A percentile compares a stretch with the other conserved stretches of the same genome.
Evolutionary conservation across 2,113 vertebrate species (phyloP).

Genomic region (Perca schrenkii): DNA sequence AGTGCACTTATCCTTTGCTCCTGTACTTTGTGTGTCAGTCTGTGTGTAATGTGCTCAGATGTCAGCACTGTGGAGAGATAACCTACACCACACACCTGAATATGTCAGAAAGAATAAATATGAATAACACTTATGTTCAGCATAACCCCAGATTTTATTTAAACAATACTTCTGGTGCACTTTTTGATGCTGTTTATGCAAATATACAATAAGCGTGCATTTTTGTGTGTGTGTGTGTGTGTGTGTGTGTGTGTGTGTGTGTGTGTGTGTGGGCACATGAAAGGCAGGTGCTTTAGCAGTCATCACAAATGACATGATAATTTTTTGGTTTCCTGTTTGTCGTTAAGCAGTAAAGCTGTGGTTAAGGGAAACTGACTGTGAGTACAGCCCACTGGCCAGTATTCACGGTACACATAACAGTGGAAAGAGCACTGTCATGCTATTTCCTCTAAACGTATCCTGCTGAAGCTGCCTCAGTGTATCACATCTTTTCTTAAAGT

Average conservation of each 20-base stretch:
- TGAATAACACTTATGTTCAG: neutral
- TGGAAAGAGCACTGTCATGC: too few species aligned
- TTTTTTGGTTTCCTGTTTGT: slow-evolving; percentile 13
- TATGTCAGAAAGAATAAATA: neutral
- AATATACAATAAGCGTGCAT: neutral
- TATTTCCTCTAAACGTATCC: neutral
- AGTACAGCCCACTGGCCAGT: slow-evolving; percentile 1
- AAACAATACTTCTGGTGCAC: neutral
- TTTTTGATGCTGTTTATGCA: neutral
- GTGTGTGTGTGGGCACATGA: neutral
- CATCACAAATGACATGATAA: neutral
- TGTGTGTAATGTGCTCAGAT: slow-evolving; percentile 22
- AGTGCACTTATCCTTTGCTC: slow-evolving; percentile 29
- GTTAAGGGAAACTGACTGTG: neutral
- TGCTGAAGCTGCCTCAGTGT: neutral
- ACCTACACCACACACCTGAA: slow-evolving; percentile 24
- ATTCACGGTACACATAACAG: neutral
- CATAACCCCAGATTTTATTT: neutral
- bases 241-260: neutral
- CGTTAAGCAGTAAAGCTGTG: slow-evolving; percentile 10
- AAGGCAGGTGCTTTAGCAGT: slow-evolving; percentile 6
- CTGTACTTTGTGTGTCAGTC: slow-evolving; percentile 9
- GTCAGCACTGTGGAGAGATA: slow-evolving; percentile 7
- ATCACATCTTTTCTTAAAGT: neutral
- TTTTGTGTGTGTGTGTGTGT: too few species aligned